Conservation (phyloP, 2,113 vertebrate genomes). For the Cyanoramphus novaezelandiae region DNA sequence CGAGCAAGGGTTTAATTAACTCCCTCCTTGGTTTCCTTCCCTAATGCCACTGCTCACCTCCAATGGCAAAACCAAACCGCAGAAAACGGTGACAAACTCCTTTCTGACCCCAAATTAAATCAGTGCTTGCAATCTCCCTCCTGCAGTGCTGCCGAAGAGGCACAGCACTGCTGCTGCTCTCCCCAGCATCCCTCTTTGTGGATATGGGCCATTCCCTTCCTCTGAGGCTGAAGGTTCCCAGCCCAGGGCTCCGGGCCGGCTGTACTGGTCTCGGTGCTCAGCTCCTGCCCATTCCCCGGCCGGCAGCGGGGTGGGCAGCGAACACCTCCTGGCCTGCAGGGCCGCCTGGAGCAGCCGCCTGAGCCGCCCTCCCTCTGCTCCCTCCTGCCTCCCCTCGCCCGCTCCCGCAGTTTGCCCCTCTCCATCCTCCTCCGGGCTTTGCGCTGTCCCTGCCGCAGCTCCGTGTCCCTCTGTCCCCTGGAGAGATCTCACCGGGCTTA, state of each 20-base stretch:
- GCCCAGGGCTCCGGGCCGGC: background rate
- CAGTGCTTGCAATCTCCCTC: background rate
- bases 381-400: background rate
- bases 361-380: background rate
- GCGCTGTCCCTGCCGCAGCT: background rate
- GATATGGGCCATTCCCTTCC: background rate
- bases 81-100: background rate
- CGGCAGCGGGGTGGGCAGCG: background rate
- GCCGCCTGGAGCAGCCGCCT: conserved; percentile 19
- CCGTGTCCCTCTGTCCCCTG: background rate
- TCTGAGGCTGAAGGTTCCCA: background rate
- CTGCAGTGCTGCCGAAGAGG: background rate
- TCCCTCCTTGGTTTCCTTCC: background rate
- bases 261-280: background rate
- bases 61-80: background rate
- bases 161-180: background rate
- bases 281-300: background rate
- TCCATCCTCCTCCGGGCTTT: background rate
- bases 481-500: background rate
- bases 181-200: background rate
- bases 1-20: conserved; percentile 18
- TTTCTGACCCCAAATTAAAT: conserved; percentile 48
- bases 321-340: background rate
- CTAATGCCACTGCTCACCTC: conserved; percentile 34
- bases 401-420: background rate